A percentile compares a stretch with the other conserved stretches of the same genome.
Conservation (phyloP, 2,888 invertebrate genomes). For the Cephus pulcher region DNA sequence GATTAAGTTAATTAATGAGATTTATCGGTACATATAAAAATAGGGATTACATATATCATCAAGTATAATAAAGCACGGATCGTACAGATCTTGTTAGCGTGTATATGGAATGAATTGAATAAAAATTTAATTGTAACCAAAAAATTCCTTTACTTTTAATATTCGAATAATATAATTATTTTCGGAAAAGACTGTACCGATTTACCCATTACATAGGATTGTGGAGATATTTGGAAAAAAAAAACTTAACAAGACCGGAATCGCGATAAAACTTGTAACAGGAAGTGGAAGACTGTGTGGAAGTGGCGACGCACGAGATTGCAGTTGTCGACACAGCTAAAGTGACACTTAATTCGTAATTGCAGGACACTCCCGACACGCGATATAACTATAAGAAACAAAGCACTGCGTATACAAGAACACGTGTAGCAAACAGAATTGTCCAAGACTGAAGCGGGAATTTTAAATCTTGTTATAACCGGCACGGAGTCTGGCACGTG, state of each 20-base stretch:
- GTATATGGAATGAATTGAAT: too few species aligned
- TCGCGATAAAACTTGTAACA: slow-evolving; percentile 30
- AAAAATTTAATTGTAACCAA: too few species aligned
- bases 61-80: neutral
- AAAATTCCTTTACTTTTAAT: neutral
- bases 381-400: neutral
- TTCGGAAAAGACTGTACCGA: slow-evolving; percentile 1
- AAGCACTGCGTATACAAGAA: neutral
- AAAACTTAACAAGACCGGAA: slow-evolving; percentile 21
- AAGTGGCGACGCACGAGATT: slow-evolving; percentile 24
- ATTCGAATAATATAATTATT: neutral
- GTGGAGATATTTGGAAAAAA: neutral
- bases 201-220: slow-evolving; percentile 3
- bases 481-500: slow-evolving; percentile 16
- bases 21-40: neutral
- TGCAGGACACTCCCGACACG: neutral
- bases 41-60: neutral
- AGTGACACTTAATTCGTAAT: neutral
- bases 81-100: too few species aligned
- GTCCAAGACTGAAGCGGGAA: neutral
- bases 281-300: slow-evolving; percentile 28
- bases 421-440: neutral
- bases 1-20: neutral
- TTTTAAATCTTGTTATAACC: neutral
- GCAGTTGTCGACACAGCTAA: neutral